phyloP scores from a whole-genome alignment of 2,113 vertebrate genomes.

The Esox niger region DNA sequence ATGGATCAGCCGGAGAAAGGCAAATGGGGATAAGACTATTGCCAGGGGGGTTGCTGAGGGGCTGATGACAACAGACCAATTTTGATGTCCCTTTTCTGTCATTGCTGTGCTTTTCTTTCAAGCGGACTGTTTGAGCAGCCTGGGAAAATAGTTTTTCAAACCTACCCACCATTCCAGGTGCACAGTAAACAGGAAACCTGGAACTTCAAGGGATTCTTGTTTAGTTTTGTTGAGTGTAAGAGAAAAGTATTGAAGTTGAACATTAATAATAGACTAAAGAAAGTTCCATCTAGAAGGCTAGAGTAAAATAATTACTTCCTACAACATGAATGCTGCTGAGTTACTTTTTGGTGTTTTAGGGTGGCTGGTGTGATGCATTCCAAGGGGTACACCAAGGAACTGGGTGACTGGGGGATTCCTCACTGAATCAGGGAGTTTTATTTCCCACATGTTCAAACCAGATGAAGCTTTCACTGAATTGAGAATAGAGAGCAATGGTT shows the following conservation, averaged over 20 bases:
- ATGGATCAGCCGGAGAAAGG: slow-evolving; percentile 71
- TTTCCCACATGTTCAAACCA: slow-evolving; percentile 38
- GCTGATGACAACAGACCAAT: slow-evolving; percentile 74
- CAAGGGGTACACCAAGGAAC: slow-evolving; percentile 20
- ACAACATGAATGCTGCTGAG: slow-evolving; percentile 15
- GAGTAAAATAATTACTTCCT: slow-evolving; percentile 20
- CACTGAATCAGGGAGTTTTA: neutral
- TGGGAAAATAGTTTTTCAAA: slow-evolving; percentile 68
- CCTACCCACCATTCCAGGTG: slow-evolving; percentile 35
- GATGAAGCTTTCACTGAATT: slow-evolving; percentile 51
- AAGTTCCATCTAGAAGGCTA: too few species aligned
- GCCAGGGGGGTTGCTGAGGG: neutral
- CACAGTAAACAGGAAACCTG: slow-evolving; percentile 47
- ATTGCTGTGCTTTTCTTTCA: slow-evolving; percentile 64
- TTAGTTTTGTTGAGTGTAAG: slow-evolving; percentile 28
- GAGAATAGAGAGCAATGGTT: slow-evolving; percentile 33
- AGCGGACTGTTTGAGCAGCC: slow-evolving; percentile 62
- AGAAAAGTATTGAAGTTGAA: too few species aligned
- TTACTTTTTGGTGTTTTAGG: slow-evolving; percentile 1
- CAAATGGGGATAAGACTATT: slow-evolving; percentile 69
- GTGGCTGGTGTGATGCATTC: slow-evolving; percentile 9
- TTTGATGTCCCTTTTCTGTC: slow-evolving; percentile 72
- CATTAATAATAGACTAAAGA: too few species aligned
- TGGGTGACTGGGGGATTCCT: slow-evolving; percentile 20
- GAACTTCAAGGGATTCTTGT: neutral